Evolutionary conservation across 2,113 vertebrate genomes (phyloP).

Genomic region (Axis porcinus): DNA sequence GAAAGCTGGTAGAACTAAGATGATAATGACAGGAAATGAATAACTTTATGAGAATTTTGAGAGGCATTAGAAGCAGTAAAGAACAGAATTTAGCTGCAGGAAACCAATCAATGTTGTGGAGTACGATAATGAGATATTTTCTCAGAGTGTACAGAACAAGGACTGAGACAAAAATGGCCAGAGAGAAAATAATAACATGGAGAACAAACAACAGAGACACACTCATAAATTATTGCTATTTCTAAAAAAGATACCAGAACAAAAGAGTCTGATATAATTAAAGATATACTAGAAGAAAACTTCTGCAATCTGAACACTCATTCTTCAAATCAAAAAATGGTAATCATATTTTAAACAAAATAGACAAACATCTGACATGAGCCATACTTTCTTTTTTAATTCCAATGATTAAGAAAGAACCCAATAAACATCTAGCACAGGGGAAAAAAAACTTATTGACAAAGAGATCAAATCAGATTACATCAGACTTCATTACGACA

Average conservation of each 20-base stretch:
- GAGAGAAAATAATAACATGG: background rate
- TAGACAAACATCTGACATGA: background rate
- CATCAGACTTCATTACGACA: slow-evolving; percentile 6
- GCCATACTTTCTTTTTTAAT: background rate
- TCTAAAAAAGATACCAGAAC: background rate
- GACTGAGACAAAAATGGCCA: background rate
- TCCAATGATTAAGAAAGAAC: background rate
- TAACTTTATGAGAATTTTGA: background rate
- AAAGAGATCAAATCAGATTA: slow-evolving; percentile 27
- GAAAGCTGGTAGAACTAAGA: background rate
- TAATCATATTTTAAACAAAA: background rate
- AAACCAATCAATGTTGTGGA: background rate
- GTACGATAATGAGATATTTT: background rate
- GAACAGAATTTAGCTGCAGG: background rate
- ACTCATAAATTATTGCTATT: background rate
- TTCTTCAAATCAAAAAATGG: slow-evolving; percentile 14
- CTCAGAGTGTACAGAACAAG: background rate
- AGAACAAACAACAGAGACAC: background rate
- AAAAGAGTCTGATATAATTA: background rate
- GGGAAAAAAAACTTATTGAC: background rate
- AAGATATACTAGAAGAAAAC: slow-evolving; percentile 52
- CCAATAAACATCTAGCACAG: background rate
- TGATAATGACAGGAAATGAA: background rate
- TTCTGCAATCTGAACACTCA: background rate
- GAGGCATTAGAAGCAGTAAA: background rate